A percentile compares a stretch with the other conserved stretches of the same genome.
Conservation (phyloP, 2,888 invertebrate genomes). For the Thera obeliscata region DNA sequence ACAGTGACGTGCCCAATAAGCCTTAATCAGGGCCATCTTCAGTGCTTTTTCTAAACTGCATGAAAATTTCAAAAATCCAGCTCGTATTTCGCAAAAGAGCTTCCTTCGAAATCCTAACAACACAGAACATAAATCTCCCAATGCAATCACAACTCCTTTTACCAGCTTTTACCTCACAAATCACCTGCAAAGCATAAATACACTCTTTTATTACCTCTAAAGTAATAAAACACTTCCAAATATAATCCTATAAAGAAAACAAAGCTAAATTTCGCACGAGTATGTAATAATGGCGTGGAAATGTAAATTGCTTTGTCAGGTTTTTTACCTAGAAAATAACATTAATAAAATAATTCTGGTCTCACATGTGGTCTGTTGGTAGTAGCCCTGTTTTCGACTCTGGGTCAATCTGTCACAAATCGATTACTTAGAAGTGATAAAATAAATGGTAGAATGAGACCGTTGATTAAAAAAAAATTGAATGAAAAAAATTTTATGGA, state of each 20-base stretch:
- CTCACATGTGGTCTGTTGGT: not conserved
- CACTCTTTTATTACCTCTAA: slow-evolving; percentile 33
- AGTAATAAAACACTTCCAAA: slow-evolving; percentile 36
- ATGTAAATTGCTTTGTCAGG: slow-evolving; percentile 11
- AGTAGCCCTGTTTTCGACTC: too few relatives aligned
- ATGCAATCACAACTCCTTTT: slow-evolving; percentile 33
- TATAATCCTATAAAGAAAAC: slow-evolving; percentile 42
- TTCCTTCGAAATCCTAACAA: slow-evolving; percentile 27
- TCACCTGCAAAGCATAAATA: slow-evolving; percentile 34
- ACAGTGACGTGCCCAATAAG: too few relatives aligned
- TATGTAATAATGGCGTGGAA: slow-evolving; percentile 41
- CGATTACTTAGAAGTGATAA: too few relatives aligned
- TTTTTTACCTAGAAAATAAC: not conserved
- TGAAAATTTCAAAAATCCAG: not conserved
- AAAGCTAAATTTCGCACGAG: slow-evolving; percentile 34
- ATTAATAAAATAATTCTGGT: not conserved
- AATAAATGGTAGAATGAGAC: too few relatives aligned
- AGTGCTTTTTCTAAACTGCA: not conserved
- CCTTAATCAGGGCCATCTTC: too few relatives aligned
- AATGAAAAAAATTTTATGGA: too few relatives aligned
- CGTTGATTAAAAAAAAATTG: too few relatives aligned
- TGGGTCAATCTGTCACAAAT: too few relatives aligned
- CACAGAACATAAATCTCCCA: slow-evolving; percentile 30
- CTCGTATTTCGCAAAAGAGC: slow-evolving; percentile 2
- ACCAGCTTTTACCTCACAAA: slow-evolving; percentile 33